phyloP scores from a whole-genome alignment of 2,888 invertebrate species.

The Torymus tubicola region DNA sequence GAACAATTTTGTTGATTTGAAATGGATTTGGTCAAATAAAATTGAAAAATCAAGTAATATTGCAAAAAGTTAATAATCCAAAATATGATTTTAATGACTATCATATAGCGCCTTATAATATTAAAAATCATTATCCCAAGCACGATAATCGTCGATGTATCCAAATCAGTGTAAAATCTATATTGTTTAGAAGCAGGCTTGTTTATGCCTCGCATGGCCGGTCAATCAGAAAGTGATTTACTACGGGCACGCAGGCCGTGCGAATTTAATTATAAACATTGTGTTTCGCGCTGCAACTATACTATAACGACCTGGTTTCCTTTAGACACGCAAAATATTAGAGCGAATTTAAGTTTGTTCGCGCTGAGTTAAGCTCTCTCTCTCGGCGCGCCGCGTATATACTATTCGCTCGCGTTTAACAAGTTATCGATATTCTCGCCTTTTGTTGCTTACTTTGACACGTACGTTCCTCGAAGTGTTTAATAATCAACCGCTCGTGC shows the following conservation, averaged over 20 bases:
- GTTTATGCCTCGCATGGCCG: background rate
- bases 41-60: too few relatives aligned
- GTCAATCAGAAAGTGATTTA: background rate
- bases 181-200: background rate
- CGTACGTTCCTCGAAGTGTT: conserved; percentile 34
- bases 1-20: too few relatives aligned
- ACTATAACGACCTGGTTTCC: conserved; percentile 29
- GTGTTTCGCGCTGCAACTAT: conserved; percentile 12
- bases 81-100: too few relatives aligned
- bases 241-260: background rate
- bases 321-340: conserved; percentile 36
- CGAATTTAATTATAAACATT: conserved; percentile 6
- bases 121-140: too few relatives aligned
- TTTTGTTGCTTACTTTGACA: conserved; percentile 38
- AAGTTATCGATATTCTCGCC: conserved; percentile 41
- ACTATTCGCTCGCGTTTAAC: conserved; percentile 39
- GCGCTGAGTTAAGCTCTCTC: conserved; percentile 28
- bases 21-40: too few relatives aligned
- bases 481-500: conserved; percentile 19
- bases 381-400: background rate
- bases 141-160: too few relatives aligned
- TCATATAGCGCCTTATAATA: too few relatives aligned
- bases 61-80: too few relatives aligned
- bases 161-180: background rate
- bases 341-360: conserved; percentile 28